Conservation (phyloP, 2,113 vertebrate species). For the Pterophyllum scalare region DNA sequence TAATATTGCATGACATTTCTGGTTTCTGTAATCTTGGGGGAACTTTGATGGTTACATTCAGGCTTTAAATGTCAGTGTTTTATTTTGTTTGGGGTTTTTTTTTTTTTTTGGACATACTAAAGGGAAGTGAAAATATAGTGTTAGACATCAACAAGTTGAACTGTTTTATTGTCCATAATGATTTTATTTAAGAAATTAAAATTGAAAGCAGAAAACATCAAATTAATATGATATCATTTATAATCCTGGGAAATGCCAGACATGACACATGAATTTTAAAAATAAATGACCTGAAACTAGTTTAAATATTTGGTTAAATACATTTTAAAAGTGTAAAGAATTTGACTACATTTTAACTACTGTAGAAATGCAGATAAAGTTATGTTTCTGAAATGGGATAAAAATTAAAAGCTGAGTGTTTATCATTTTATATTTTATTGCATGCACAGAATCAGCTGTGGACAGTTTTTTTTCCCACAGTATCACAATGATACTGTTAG, state of each 20-base stretch:
- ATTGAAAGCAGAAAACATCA: not conserved
- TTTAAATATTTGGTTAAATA: no score
- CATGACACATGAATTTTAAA: not conserved
- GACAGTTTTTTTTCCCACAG: not conserved
- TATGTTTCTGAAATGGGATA: no score
- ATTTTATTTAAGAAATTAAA: not conserved
- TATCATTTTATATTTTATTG: not conserved
- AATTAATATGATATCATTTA: not conserved
- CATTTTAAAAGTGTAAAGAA: no score
- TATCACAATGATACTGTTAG: not conserved
- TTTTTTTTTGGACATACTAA: not conserved
- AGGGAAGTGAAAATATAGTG: not conserved
- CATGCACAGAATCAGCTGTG: not conserved
- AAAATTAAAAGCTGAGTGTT: no score
- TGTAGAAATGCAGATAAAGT: no score
- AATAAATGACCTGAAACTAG: not conserved
- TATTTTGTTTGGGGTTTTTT: not conserved
- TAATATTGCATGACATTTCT: not conserved
- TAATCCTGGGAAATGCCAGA: not conserved
- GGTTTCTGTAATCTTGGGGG: not conserved
- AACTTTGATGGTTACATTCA: not conserved
- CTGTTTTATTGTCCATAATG: not conserved
- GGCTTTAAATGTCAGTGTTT: not conserved
- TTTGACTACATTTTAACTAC: no score
- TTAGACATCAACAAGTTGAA: not conserved